These are phyloP conservation scores for Athetis lepigone DNA, from an alignment of 2,888 invertebrate species.

Conservation along the genomic window DNA sequence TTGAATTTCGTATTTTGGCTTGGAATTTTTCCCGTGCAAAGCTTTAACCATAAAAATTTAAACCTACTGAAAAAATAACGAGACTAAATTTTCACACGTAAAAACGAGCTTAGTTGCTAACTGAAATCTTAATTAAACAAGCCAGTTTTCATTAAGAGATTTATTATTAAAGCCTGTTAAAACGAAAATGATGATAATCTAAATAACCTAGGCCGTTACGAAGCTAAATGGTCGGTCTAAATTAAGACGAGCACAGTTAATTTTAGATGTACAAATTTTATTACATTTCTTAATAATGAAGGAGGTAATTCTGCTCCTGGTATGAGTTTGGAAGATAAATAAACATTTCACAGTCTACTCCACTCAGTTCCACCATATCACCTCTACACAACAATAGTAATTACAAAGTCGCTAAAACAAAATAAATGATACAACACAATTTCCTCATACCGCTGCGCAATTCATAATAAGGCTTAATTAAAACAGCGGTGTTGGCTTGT, in stretches of 20 bases:
- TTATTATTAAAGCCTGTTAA: slow-evolving; percentile 23
- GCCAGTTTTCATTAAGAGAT: slow-evolving; percentile 1
- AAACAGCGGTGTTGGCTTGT: slow-evolving; percentile 57
- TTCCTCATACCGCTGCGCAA: slow-evolving; percentile 30
- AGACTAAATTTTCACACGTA: slow-evolving; percentile 9
- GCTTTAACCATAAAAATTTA: background rate
- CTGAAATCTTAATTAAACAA: slow-evolving; percentile 8
- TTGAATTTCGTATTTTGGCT: slow-evolving; percentile 28
- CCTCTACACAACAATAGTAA: slow-evolving; percentile 13
- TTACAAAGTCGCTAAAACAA: slow-evolving; percentile 32
- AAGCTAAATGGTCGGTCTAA: slow-evolving; percentile 15
- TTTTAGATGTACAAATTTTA: background rate
- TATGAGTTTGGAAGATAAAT: background rate
- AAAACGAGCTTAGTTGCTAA: background rate
- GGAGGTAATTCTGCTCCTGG: background rate
- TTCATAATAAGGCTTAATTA: slow-evolving; percentile 62
- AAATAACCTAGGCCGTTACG: slow-evolving; percentile 18
- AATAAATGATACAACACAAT: slow-evolving; percentile 23
- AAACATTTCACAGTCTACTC: background rate
- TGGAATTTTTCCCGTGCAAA: slow-evolving; percentile 9
- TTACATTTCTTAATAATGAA: background rate
- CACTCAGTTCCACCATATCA: background rate
- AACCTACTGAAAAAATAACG: background rate
- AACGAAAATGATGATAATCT: slow-evolving; percentile 35
- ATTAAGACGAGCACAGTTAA: slow-evolving; percentile 15